These are phyloP conservation scores for Falco punctatus DNA, from an alignment of 2,113 vertebrate species.

Conservation along the genomic window DNA sequence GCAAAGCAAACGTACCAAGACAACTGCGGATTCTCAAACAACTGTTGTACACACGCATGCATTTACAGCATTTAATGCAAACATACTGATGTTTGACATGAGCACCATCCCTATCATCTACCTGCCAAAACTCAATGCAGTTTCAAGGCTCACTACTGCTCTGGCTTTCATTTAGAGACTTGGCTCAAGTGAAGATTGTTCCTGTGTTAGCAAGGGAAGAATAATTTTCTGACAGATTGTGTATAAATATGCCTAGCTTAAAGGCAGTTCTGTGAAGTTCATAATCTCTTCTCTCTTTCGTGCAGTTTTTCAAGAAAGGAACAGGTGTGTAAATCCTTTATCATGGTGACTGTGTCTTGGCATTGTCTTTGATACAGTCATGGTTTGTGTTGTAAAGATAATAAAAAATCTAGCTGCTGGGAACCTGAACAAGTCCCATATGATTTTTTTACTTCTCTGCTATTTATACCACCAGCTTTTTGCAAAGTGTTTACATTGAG, in stretches of 20 bases:
- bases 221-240: not conserved
- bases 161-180: not conserved
- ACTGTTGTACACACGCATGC: fast-evolving
- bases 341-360: not conserved
- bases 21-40: not conserved
- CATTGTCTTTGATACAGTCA: not conserved
- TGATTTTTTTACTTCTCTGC: not conserved
- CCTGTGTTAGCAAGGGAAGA: not conserved
- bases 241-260: not conserved
- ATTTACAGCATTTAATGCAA: too few relatives aligned
- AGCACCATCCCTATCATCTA: not conserved
- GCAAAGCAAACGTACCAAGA: not conserved
- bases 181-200: not conserved
- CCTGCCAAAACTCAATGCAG: not conserved
- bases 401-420: not conserved
- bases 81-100: too few relatives aligned
- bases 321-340: not conserved
- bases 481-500: not conserved
- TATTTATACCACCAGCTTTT: not conserved
- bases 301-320: not conserved
- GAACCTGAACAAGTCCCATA: not conserved
- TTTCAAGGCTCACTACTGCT: not conserved
- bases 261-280: not conserved
- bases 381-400: not conserved
- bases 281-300: not conserved